phyloP scores from a whole-genome alignment of 1,140 invertebrate species.

The Augochlora pura region DNA sequence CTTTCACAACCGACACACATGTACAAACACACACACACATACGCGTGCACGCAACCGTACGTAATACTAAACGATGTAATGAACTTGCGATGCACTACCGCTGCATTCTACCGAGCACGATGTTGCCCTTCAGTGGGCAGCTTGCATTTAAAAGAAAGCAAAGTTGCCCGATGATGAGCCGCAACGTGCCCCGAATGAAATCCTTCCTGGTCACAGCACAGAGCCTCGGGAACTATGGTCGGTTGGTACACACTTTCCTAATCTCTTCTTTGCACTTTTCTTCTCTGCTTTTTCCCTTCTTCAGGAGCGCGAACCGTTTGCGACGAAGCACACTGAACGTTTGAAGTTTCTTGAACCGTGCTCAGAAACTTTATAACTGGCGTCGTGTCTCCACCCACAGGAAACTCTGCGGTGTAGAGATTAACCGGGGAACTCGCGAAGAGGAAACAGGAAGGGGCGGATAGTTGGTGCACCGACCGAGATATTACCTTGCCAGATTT shows the following conservation, averaged over 20 bases:
- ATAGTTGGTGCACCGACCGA: constrained; percentile 59
- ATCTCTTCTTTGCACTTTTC: too few species aligned
- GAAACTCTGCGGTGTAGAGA: constrained; percentile 68
- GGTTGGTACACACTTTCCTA: too few species aligned
- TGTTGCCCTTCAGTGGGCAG: constrained; percentile 76
- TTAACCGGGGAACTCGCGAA: constrained; percentile 57
- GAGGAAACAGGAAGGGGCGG: constrained; percentile 76
- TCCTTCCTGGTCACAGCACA: neutral
- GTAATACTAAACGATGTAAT: neutral
- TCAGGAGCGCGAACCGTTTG: neutral
- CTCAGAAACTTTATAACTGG: constrained; percentile 65
- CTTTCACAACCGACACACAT: too few species aligned
- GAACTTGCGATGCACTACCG: constrained; percentile 7
- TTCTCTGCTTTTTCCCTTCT: too few species aligned
- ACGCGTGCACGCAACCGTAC: neutral
- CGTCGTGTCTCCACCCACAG: constrained; percentile 62
- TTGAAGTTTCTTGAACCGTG: constrained; percentile 47
- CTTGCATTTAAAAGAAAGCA: constrained; percentile 69
- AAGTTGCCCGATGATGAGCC: constrained; percentile 75
- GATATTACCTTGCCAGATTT: constrained; percentile 61
- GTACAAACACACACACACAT: too few species aligned
- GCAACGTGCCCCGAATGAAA: constrained; percentile 62
- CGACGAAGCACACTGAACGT: neutral
- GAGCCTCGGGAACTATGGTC: too few species aligned
- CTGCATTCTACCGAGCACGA: constrained; percentile 54